Percentiles rank a stretch among this genome's conserved stretches.
phyloP scores from a whole-genome alignment of 2,797 vertebrate genomes.

The Protosalanx chinensis region DNA sequence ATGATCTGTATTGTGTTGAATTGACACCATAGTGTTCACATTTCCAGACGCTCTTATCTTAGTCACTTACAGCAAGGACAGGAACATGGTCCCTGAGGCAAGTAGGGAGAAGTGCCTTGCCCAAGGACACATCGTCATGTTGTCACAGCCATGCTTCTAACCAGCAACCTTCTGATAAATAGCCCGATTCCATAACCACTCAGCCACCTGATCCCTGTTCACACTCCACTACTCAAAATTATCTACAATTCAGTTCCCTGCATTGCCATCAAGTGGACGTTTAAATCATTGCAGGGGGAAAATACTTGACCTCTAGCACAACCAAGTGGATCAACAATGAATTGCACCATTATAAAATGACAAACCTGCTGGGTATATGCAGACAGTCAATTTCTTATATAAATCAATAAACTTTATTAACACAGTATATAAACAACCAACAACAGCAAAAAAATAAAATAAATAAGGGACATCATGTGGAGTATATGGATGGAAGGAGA shows the following conservation, averaged over 20 bases:
- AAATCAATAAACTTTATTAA: conserved; percentile 78
- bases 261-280: conserved; percentile 51
- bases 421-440: conserved; percentile 80
- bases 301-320: conserved; percentile 28
- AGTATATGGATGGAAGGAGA: conserved; percentile 51
- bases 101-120: too few species aligned
- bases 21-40: background rate
- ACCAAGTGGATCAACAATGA: conserved; percentile 40
- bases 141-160: too few species aligned
- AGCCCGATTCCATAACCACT: too few species aligned
- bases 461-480: conserved; percentile 51
- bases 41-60: too few species aligned
- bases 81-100: too few species aligned
- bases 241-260: conserved; percentile 4
- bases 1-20: background rate
- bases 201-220: too few species aligned
- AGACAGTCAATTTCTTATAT: conserved; percentile 54
- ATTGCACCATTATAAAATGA: background rate
- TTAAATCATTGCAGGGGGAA: background rate
- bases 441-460: conserved; percentile 62
- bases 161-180: too few species aligned
- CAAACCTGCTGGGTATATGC: background rate
- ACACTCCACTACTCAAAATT: background rate
- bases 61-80: too few species aligned
- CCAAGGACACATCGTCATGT: too few species aligned